Base-by-base conservation (phyloP, 2,888 invertebrate species). In the Hyposoter didymator region DNA sequence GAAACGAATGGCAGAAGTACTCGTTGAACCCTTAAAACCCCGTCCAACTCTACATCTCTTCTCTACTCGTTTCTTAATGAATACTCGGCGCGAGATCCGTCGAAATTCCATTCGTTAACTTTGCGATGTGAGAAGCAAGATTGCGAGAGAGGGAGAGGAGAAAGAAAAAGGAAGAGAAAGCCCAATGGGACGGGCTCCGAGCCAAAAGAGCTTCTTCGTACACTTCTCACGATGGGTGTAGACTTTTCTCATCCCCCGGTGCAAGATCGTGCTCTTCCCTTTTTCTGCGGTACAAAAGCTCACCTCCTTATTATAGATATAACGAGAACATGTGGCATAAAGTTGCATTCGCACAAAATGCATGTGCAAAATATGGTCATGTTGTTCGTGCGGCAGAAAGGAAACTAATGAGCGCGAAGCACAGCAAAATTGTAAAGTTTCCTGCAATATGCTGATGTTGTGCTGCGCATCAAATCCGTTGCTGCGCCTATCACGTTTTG, bases 21-120 rank as follows among this genome's bases (percentile, higher is more conserved):
- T 76, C 79, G 72, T 43, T 39, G 64, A 80, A 74, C 64, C 81
- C 80, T 73, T 85, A 59, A 72, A 70, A 17, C 52, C 47, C 72
- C 19, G 67, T 22, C 76, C 73, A 43, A 72, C 47, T 52, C 59
- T 75, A n/a, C 45, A 43, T 64, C 72, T 47, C 81, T 76, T 69
- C 52, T 55, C 72, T 39, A 19, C 64, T 64, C 49, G 35, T 74
- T 84, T 84, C 86, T 84, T 86, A 81, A 86, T 84, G 86, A 86
- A 86, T 84, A 86, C 80, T 85, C 85, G 52, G 55, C 45, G 55
- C 45, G 55, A 45, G 86, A 43, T 86, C 59, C 86, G 86, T 84
- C 81, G 84, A 84, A 84, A 84, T 86, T 86, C 74, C 83, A 84
- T 84, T 86, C 85, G 85, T 86, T 86, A 86, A 81, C 69, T 81